Base-by-base conservation (phyloP, 2,113 vertebrate genomes). In the Scophthalmus maximus region DNA sequence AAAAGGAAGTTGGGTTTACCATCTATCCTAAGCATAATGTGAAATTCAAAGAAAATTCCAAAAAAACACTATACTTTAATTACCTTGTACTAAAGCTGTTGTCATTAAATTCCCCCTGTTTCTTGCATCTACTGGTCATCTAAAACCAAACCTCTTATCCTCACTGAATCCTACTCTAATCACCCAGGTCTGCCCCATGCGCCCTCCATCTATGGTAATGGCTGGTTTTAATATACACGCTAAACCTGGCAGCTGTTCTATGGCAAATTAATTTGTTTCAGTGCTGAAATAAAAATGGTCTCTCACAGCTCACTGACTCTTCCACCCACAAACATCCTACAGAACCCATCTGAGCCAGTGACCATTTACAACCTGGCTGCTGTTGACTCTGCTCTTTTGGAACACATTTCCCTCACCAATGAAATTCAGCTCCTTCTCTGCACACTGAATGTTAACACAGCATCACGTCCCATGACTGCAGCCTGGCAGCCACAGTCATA, bases 281-380 rank as follows among this genome's bases (percentile, higher is more conserved):
- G 5, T 14, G 51, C 44, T 51, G 49, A 52, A 51, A 77, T 8
- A 67, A 14, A n/a, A 57, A 29, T 5, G 5, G 8, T 52, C 29
- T 56, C 42, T 62, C 49, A 27, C 50, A 83, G 73, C 66, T 81
- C 66, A 67, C 50, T 78, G 46, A 73, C 67, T 59, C 26, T 62
- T 56, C 47, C 74, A 47, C 46, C 61, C 70, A 47, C 63, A 32
- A 50, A 69, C 29, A 23, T 42, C 55, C 17, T 14, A 22, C 25
- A 60, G 20, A 17, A 46, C 46, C 29, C 6, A 20, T 26, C 50
- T 25, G 25, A 56, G 72, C 10, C 67, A 8, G 20, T 22, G 51
- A 63, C 47, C n/a, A 23, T 65, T 72, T 26, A 69, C 44, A 42
- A 55, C 36, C 60, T 36, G 51, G 27, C 40, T 29, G 55, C 51